Conservation (phyloP, 2,888 invertebrate species). For the Calliphora vomitoria region DNA sequence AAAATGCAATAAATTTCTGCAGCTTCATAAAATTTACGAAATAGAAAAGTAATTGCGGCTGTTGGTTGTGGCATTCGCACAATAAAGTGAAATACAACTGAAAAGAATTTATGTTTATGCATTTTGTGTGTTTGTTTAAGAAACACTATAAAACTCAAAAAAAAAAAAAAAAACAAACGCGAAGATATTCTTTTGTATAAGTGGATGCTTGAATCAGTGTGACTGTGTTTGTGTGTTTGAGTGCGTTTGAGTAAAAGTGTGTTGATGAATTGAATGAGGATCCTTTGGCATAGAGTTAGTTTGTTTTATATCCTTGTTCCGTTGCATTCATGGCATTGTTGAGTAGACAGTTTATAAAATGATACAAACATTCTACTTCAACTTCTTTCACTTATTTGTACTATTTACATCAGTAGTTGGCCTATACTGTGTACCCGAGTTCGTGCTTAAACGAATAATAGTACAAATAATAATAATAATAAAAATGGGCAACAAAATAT, state of each 20-base stretch:
- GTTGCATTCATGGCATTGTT: conserved; percentile 12
- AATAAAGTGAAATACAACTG: conserved; percentile 8
- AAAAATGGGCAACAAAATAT: conserved; percentile 52
- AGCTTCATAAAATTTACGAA: conserved; percentile 34
- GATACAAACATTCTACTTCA: conserved; percentile 18
- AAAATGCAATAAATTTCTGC: conserved; percentile 46
- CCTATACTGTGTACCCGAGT: not conserved
- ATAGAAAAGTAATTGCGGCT: conserved; percentile 33
- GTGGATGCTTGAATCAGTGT: not conserved
- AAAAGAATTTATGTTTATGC: conserved; percentile 63
- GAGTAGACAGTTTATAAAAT: conserved; percentile 37
- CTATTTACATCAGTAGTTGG: not conserved
- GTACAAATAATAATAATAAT: not conserved
- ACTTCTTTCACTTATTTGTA: not conserved
- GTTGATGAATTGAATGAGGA: conserved; percentile 21
- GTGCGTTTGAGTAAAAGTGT: conserved; percentile 7
- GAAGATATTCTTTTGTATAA: conserved; percentile 24
- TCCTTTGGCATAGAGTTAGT: conserved; percentile 6
- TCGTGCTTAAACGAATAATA: conserved; percentile 16
- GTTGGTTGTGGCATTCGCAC: conserved; percentile 8
- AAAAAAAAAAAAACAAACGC: conserved; percentile 35
- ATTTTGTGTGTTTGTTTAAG: conserved; percentile 43
- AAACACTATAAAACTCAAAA: conserved; percentile 11
- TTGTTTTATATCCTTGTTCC: conserved; percentile 2
- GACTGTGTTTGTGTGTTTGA: not conserved